Evolutionary conservation across 2,113 vertebrate genomes (phyloP).

Genomic region (Narcine bancroftii): DNA sequence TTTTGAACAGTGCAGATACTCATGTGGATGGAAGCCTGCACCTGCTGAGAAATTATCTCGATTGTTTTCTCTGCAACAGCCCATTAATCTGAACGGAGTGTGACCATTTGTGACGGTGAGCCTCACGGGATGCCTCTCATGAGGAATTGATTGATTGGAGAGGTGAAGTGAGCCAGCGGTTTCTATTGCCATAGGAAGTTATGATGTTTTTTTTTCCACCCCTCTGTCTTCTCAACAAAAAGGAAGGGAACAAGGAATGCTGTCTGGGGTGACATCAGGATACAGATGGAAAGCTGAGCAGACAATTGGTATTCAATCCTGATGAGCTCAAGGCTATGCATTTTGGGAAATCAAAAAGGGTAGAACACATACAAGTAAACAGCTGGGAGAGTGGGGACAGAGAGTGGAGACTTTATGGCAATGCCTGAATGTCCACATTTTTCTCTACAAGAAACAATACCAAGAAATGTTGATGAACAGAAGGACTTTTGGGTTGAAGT

Average conservation of each 20-base stretch:
- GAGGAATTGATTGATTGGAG: neutral
- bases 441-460: no score
- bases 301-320: no score
- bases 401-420: no score
- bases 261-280: no score
- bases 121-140: neutral
- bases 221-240: neutral
- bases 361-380: no score
- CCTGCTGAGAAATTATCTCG: neutral
- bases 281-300: no score
- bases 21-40: conserved; percentile 2
- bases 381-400: no score
- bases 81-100: neutral
- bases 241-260: neutral
- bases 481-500: no score
- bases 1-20: neutral
- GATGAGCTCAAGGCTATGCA: no score
- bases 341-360: no score
- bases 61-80: neutral
- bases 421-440: no score
- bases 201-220: neutral
- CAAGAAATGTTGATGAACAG: no score
- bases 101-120: neutral
- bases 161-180: neutral
- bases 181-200: neutral